A percentile compares a stretch with the other conserved stretches of the same genome.
phyloP scores from a whole-genome alignment of 2,797 vertebrate species.

The Graptemys geographica region DNA sequence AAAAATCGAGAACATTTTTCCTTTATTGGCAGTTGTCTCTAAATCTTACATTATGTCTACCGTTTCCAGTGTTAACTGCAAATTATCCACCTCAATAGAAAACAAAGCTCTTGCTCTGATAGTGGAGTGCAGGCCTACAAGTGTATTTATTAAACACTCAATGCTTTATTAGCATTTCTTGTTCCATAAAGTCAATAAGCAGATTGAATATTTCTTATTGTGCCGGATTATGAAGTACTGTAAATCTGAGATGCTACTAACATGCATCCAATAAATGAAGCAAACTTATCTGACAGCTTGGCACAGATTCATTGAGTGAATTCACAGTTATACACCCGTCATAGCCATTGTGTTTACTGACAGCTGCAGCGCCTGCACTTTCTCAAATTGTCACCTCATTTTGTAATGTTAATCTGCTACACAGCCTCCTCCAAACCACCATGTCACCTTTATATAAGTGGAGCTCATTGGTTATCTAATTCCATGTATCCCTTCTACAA shows the following conservation, averaged over 20 bases:
- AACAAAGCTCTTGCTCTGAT: constrained; percentile 64
- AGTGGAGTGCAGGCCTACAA: not conserved
- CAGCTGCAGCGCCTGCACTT: not conserved
- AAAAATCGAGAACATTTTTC: constrained; percentile 31
- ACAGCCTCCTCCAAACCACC: not conserved
- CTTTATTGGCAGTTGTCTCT: constrained; percentile 44
- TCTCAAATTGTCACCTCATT: constrained; percentile 38
- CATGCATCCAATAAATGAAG: constrained; percentile 32
- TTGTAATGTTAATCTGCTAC: not conserved
- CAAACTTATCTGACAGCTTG: constrained; percentile 28
- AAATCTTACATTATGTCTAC: constrained; percentile 72
- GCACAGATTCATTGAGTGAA: not conserved
- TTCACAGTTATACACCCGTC: constrained; percentile 17
- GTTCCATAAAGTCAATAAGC: constrained; percentile 57
- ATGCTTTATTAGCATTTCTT: constrained; percentile 67
- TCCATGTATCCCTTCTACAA: rapidly evolving
- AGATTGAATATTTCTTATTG: constrained; percentile 65
- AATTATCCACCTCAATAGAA: constrained; percentile 63
- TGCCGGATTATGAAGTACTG: constrained; percentile 45
- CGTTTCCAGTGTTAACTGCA: constrained; percentile 58
- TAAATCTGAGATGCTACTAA: constrained; percentile 58
- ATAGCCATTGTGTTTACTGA: not conserved
- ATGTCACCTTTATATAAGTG: not conserved
- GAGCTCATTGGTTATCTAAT: not conserved
- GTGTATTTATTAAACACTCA: constrained; percentile 51